Evolutionary conservation across 2,797 vertebrate species (phyloP).

Genomic region (Anniella stebbinsi): DNA sequence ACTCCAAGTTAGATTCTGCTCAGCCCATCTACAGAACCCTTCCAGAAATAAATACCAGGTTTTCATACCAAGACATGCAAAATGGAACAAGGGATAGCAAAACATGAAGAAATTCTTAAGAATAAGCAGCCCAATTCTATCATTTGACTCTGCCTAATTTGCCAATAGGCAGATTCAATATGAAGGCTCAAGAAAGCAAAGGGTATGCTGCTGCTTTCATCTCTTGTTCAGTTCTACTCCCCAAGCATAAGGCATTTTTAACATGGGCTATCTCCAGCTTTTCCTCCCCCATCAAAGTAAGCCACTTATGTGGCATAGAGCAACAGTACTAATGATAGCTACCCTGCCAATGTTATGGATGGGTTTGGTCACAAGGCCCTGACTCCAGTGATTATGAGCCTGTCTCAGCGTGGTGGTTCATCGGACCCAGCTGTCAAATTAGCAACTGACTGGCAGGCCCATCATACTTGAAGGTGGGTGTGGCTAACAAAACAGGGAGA

Average conservation of each 20-base stretch:
- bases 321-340: neutral
- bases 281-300: neutral
- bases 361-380: neutral
- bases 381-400: neutral
- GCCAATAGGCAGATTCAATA: neutral
- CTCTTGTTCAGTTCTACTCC: neutral
- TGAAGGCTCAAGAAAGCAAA: neutral
- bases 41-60: neutral
- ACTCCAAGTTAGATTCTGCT: neutral
- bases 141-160: neutral
- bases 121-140: neutral
- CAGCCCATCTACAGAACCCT: neutral
- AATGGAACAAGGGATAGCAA: neutral
- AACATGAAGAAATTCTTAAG: neutral
- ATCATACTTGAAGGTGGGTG: neutral
- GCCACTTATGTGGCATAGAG: neutral
- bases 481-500: neutral
- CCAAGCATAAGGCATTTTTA: neutral
- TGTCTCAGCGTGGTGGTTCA: neutral
- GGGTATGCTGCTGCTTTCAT: neutral
- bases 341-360: neutral
- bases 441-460: neutral
- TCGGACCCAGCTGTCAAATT: neutral
- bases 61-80: neutral
- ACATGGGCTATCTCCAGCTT: neutral